Conservation (phyloP, 2,113 vertebrate species). For the Tachysurus fulvidraco region DNA sequence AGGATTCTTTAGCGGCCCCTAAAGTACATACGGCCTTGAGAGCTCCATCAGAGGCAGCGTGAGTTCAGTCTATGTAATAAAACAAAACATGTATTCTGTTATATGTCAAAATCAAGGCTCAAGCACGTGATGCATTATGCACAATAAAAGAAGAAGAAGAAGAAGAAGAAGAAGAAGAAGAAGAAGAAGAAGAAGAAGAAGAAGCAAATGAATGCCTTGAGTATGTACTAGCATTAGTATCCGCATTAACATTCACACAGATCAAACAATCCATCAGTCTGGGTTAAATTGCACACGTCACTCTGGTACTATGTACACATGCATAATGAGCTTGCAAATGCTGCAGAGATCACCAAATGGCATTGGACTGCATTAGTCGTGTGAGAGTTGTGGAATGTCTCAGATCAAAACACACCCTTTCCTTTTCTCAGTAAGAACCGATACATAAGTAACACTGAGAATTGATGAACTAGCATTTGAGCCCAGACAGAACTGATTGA, state of each 20-base stretch:
- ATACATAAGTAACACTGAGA: not conserved
- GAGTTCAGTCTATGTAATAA: constrained; percentile 42
- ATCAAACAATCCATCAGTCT: constrained; percentile 53
- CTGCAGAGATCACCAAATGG: constrained; percentile 52
- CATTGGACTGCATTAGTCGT: constrained; percentile 55
- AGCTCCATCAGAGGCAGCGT: constrained; percentile 17
- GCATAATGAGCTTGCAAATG: constrained; percentile 50
- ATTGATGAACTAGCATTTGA: constrained; percentile 17
- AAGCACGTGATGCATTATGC: not conserved
- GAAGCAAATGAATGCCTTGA: constrained; percentile 30
- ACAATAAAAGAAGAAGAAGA: not conserved
- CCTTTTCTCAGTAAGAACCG: constrained; percentile 18
- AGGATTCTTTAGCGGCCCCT: not conserved
- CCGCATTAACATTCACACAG: constrained; percentile 47
- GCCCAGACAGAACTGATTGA: not conserved
- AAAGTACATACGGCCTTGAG: constrained; percentile 46
- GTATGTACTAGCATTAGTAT: not conserved
- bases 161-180: not conserved
- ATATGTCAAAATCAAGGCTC: constrained; percentile 29
- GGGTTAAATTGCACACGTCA: constrained; percentile 43
- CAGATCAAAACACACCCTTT: not conserved
- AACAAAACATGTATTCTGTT: constrained; percentile 33
- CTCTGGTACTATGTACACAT: constrained; percentile 37
- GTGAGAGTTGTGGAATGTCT: constrained; percentile 12
- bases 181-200: constrained; percentile 16